phyloP scores from a whole-genome alignment of 1,140 invertebrate species.

The Choristoneura fumiferana region DNA sequence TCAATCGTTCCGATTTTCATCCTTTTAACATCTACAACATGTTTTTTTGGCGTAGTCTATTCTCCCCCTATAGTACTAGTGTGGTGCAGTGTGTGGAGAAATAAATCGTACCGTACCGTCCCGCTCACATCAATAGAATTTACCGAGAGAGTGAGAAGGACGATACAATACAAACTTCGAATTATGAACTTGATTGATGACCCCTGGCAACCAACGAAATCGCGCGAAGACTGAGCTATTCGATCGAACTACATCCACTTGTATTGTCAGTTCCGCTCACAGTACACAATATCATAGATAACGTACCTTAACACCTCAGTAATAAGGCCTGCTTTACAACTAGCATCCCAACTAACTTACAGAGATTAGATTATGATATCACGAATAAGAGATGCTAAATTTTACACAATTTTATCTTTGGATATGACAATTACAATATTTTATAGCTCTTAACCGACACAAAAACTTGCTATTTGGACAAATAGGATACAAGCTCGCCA shows the following conservation, averaged over 20 bases:
- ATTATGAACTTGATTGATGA: too few relatives aligned
- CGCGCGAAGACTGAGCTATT: neutral
- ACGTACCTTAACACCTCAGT: neutral
- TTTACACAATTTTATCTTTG: conserved; percentile 7
- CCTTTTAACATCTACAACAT: too few relatives aligned
- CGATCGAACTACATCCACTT: conserved; percentile 3
- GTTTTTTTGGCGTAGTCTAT: too few relatives aligned
- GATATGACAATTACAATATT: conserved; percentile 12
- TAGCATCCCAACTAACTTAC: conserved; percentile 13
- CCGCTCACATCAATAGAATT: too few relatives aligned
- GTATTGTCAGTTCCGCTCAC: conserved; percentile 15
- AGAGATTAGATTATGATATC: neutral
- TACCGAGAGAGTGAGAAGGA: too few relatives aligned
- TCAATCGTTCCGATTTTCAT: too few relatives aligned
- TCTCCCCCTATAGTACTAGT: too few relatives aligned
- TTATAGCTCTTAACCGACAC: neutral
- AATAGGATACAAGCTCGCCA: neutral
- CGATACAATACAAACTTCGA: too few relatives aligned
- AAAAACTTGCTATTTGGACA: neutral
- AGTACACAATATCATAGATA: conserved; percentile 1
- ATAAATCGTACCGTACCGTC: too few relatives aligned
- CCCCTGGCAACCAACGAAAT: too few relatives aligned
- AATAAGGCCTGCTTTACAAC: conserved; percentile 8
- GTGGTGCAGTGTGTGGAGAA: too few relatives aligned
- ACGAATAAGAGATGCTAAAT: conserved; percentile 12